phyloP scores from a whole-genome alignment of 2,797 vertebrate species.

The Leuciscus waleckii region DNA sequence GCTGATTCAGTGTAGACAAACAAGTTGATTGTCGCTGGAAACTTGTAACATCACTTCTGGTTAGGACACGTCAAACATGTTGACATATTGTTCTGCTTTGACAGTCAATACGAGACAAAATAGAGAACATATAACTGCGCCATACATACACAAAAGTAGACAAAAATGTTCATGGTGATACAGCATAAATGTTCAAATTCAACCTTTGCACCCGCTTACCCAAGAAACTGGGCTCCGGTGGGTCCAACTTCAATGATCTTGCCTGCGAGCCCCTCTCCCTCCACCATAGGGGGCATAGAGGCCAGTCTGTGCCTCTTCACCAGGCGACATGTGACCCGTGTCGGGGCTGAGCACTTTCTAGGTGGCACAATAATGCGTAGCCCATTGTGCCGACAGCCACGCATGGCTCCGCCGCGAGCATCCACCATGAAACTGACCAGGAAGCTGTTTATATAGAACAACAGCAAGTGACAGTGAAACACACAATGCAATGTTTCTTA shows the following conservation, averaged over 20 bases:
- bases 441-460: conserved; percentile 83
- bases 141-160: conserved; percentile 5
- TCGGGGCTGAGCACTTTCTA: conserved; percentile 96
- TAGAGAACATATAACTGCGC: not conserved
- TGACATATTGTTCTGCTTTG: not conserved
- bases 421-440: conserved; percentile 99
- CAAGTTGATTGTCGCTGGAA: not conserved
- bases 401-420: conserved; percentile 96
- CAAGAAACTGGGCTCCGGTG: conserved; percentile 96
- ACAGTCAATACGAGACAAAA: conserved; percentile 10
- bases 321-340: conserved; percentile 93
- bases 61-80: conserved; percentile 24
- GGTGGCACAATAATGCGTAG: conserved; percentile 97
- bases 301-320: conserved; percentile 96
- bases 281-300: conserved; percentile 97
- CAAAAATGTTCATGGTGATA: conserved; percentile 25
- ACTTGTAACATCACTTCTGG: not conserved
- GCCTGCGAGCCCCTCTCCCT: conserved; percentile 93
- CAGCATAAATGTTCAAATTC: not conserved
- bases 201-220: conserved; percentile 78
- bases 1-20: not conserved
- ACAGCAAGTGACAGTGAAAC: not conserved
- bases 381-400: conserved; percentile 97
- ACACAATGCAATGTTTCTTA: not conserved
- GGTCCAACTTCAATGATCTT: conserved; percentile 96